Evolutionary conservation across 2,888 invertebrate species (phyloP), one percentile per base, ranked within the genome.

Genomic region (Hyalella azteca): DNA sequence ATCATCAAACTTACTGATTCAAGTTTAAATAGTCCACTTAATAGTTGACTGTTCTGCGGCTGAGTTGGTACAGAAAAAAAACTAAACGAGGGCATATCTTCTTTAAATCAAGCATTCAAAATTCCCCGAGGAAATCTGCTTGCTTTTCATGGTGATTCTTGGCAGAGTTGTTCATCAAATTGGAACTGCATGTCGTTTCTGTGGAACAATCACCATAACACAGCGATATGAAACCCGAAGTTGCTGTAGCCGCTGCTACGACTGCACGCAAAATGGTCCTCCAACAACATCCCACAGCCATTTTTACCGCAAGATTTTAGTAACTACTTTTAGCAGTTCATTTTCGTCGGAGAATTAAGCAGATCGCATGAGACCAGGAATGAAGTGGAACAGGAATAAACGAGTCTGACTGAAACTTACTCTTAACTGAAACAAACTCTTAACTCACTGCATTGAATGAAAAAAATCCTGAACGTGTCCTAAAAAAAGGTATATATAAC

Each of bases 131-230:
- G 66, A 66, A 66, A 54, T 54, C 54, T 54, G 66, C 36, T 66
- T 36, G 66, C 29, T 66, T 66, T 66, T 66, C 66, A 32, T n/a
- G 32, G 36, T 66, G 36, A 66, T 66, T 66, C 36, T 66, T 66
- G 13, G 66, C n/a, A 19, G 66, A 32, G 29, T 29, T 66, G 66
- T 66, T 66, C 66, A 66, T 66, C 66, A 66, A 66, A 36, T 66
- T 66, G 66, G 66, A 66, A 66, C 66, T 32, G 66, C 66, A 66
- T 66, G 66, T 66, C 66, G 66, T 66, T 66, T n/a, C 29, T 36
- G 32, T 66, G 66, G 36, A 66, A 66, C 66, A 66, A 66, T 66
- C 66, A 66, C 66, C 66, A 66, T 66, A 66, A 66, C 66, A 66
- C 66, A 36, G 66, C 26, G 29, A 66, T 66, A 66, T 66, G 66